Base-by-base conservation (phyloP, 2,888 invertebrate genomes). In the Volucella zonaria region DNA sequence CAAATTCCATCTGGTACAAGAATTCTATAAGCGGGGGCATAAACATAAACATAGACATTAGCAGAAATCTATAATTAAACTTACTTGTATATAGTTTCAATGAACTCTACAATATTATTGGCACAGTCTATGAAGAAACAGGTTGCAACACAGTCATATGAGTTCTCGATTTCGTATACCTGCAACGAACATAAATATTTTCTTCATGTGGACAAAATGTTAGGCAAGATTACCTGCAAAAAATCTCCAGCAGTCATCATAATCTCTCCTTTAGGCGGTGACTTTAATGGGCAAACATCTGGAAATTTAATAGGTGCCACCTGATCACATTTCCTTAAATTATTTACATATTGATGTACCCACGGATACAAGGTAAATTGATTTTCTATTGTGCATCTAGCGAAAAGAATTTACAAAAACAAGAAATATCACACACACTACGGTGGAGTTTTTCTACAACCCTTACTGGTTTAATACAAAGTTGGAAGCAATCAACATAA, bases 121-220 rank as follows among this genome's bases (percentile, higher is more conserved):
- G 99, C 99, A 89, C 99, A 99, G 92, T 99, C 99, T 74, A 99
- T 97, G 92, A 99, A 99, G 93, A 99, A 99, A 88, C 99, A 98
- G 0, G 99, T 98, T 0, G 97, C 97, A 0, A 99, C 95, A 90
- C 97, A 98, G 89, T 98, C 95, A 96, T 98, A 91, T 1, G 87
- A 80, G 74, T 89, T 80, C 0, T 89, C 87, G 1, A 87, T 88
- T 86, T 89, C 90, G 67, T 91, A 91, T 2, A 91, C 91, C 89
- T 89, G n/a, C 9, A 62, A 31, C 10, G 3, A 9, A 42, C 49
- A 64, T 8, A 8, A 31, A 14, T 14, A 12, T 49, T 40, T 54
- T 42, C 40, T 38, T 8, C 15, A 10, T 11, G 3, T 11, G 23
- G 2, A 23, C 11, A 12, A 10, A 15, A 10, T 15, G 38, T 18